A percentile compares a stretch with the other conserved stretches of the same genome.
Evolutionary conservation across 2,797 vertebrate genomes (phyloP).

Genomic region (Coluber constrictor): DNA sequence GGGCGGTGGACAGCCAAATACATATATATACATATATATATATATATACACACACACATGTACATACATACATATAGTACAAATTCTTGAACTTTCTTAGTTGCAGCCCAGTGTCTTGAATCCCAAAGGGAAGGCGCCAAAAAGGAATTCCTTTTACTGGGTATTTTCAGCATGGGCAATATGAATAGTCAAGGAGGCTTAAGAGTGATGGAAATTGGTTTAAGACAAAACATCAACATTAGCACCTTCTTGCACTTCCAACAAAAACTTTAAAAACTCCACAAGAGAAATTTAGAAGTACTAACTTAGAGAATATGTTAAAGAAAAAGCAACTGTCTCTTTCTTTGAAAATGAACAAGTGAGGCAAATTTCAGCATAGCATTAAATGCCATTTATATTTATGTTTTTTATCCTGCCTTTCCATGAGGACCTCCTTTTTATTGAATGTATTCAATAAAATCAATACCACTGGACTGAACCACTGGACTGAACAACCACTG

Average conservation of each 20-base stretch:
- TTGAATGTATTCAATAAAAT: too few species aligned
- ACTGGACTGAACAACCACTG: too few species aligned
- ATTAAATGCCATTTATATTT: background rate
- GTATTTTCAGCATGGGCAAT: background rate
- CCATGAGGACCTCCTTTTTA: background rate
- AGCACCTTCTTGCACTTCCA: background rate
- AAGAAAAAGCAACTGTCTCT: background rate
- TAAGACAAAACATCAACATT: background rate
- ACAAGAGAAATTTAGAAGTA: background rate
- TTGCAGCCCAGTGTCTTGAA: background rate
- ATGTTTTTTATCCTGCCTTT: background rate
- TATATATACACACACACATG: too few species aligned
- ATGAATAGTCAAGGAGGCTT: background rate
- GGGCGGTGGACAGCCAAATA: too few species aligned
- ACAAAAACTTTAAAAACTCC: background rate
- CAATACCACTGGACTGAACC: too few species aligned
- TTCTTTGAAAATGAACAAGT: background rate
- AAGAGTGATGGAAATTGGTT: background rate
- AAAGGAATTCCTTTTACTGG: background rate
- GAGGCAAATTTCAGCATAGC: background rate
- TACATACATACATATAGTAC: too few species aligned
- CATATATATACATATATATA: too few species aligned
- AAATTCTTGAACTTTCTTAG: background rate
- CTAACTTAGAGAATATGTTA: background rate
- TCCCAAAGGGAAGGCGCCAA: background rate